Conservation (phyloP, 2,113 vertebrate species). For the Corydoras sp. region DNA sequence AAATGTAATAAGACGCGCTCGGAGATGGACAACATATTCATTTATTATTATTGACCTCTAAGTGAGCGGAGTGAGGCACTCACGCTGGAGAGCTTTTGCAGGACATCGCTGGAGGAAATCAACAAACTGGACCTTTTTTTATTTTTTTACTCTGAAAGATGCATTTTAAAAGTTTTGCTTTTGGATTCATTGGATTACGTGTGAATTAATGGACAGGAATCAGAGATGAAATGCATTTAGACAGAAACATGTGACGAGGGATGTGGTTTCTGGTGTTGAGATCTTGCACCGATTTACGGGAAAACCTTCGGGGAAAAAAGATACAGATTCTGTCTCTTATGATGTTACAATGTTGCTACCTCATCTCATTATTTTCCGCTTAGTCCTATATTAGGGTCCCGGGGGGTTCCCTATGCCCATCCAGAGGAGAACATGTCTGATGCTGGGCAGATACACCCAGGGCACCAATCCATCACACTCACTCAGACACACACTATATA, state of each 20-base stretch:
- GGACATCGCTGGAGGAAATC: conserved; percentile 24
- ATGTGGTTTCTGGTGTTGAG: conserved; percentile 18
- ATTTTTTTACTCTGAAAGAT: conserved; percentile 3
- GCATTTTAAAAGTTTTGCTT: conserved; percentile 12
- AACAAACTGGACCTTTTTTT: conserved; percentile 14
- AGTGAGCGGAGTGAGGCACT: conserved; percentile 26
- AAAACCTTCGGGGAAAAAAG: conserved; percentile 8
- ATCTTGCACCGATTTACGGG: conserved; percentile 30
- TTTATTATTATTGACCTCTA: conserved; percentile 41
- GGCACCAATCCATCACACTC: too few relatives aligned
- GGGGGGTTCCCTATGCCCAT: too few relatives aligned
- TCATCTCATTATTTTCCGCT: too few relatives aligned
- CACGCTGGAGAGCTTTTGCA: conserved; percentile 15
- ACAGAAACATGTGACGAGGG: conserved; percentile 1
- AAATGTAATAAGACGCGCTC: conserved; percentile 44
- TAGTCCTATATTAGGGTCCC: too few relatives aligned
- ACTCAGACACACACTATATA: too few relatives aligned
- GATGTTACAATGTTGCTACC: too few relatives aligned
- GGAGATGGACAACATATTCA: conserved; percentile 43
- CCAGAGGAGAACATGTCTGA: too few relatives aligned
- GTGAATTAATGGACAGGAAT: conserved; percentile 9
- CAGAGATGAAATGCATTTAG: conserved; percentile 18
- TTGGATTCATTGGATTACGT: conserved; percentile 23
- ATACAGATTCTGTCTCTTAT: neutral
- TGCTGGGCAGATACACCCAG: too few relatives aligned